A percentile compares a stretch with the other conserved stretches of the same genome.
These are phyloP conservation scores for Neogobius melanostomus DNA, from an alignment of 2,113 vertebrate species.

Conservation along the genomic window DNA sequence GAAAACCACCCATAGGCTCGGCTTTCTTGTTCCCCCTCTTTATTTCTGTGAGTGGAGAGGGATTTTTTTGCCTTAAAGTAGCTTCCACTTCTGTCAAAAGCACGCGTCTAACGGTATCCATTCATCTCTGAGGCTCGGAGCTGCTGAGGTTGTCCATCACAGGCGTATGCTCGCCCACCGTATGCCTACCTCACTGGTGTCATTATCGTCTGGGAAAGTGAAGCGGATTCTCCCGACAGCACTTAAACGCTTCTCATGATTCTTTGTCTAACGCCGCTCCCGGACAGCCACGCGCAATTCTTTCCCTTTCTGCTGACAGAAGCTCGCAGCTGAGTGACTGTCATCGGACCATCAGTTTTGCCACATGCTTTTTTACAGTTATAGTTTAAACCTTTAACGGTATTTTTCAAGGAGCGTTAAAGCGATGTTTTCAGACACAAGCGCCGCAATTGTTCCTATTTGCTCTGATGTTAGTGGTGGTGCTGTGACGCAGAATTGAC, in stretches of 20 bases:
- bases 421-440: not conserved
- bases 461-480: not conserved
- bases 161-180: constrained; percentile 27
- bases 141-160: constrained; percentile 55
- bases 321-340: constrained; percentile 26
- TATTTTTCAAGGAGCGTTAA: not conserved
- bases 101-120: constrained; percentile 43
- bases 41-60: constrained; percentile 23
- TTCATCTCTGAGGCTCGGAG: constrained; percentile 47
- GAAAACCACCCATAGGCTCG: constrained; percentile 40
- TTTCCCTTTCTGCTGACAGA: constrained; percentile 34
- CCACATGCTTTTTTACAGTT: constrained; percentile 3
- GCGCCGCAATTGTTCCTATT: not conserved
- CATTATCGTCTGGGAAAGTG: constrained; percentile 55
- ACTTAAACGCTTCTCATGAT: constrained; percentile 53
- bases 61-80: not conserved
- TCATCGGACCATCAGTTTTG: not conserved
- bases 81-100: constrained; percentile 34
- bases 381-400: not conserved
- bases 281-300: constrained; percentile 28
- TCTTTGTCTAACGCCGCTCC: constrained; percentile 48
- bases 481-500: not conserved
- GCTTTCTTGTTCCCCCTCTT: constrained; percentile 8
- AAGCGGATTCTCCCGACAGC: constrained; percentile 55
- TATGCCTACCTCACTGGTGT: constrained; percentile 42